phyloP scores from a whole-genome alignment of 2,797 vertebrate species.

The Enteromius anoplus region DNA sequence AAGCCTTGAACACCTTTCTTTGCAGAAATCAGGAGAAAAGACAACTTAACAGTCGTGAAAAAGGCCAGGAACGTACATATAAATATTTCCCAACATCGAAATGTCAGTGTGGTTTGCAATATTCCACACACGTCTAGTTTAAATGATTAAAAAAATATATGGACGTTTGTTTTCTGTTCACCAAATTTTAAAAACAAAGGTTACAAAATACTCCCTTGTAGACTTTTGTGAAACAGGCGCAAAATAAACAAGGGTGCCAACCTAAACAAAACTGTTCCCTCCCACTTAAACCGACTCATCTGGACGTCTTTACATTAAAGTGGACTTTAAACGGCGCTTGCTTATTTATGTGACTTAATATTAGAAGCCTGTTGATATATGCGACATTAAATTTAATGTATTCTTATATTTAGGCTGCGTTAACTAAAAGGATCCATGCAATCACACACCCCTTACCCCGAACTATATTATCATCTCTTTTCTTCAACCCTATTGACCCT shows the following conservation, averaged over 20 bases:
- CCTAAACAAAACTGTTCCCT: conserved; percentile 15
- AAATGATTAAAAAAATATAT: background rate
- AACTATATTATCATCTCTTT: conserved; percentile 75
- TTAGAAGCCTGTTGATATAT: conserved; percentile 22
- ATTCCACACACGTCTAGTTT: background rate
- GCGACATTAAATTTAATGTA: background rate
- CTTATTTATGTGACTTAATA: background rate
- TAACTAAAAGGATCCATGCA: background rate
- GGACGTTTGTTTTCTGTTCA: background rate
- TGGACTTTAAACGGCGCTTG: background rate
- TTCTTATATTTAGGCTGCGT: too few species aligned
- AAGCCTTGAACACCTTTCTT: conserved; percentile 94
- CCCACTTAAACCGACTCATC: background rate
- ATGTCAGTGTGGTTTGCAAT: background rate
- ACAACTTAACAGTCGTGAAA: conserved; percentile 4
- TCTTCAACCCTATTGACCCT: conserved; percentile 86
- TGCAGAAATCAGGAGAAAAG: conserved; percentile 76
- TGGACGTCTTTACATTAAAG: conserved; percentile 13
- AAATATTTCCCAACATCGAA: conserved; percentile 10
- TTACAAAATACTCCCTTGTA: background rate
- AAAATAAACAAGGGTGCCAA: conserved; percentile 30
- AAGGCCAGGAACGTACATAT: background rate
- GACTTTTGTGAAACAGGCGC: conserved; percentile 14
- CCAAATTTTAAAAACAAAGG: background rate
- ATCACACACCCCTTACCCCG: conserved; percentile 38